These are phyloP conservation scores for Synergus gifuensis DNA, from an alignment of 2,888 invertebrate species.

Conservation along the genomic window DNA sequence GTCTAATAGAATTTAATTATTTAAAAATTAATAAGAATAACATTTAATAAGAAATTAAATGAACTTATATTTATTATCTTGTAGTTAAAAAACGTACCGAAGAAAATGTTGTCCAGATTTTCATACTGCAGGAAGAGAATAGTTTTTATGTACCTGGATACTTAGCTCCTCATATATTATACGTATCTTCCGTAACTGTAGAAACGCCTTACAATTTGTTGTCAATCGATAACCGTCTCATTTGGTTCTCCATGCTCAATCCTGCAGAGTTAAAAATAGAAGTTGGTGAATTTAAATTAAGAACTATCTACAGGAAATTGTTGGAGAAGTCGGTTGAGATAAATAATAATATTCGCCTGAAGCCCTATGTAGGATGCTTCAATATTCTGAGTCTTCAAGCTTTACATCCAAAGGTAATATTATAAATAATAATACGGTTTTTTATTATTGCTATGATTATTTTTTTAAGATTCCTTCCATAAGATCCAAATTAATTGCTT, in stretches of 20 bases:
- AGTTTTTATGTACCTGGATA: too few relatives aligned
- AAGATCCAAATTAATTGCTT: too few relatives aligned
- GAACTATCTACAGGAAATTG: not conserved
- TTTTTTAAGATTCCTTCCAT: too few relatives aligned
- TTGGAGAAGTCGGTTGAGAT: not conserved
- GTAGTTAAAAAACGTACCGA: not conserved
- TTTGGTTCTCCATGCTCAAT: constrained; percentile 20
- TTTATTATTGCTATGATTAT: too few relatives aligned
- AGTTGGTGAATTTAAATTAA: not conserved
- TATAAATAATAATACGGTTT: too few relatives aligned
- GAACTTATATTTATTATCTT: not conserved
- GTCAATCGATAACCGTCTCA: constrained; percentile 21
- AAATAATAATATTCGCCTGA: not conserved
- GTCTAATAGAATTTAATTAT: not conserved
- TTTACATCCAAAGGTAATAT: constrained; percentile 5
- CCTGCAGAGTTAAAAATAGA: not conserved
- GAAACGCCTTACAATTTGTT: not conserved
- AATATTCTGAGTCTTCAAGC: constrained; percentile 1
- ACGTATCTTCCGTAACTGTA: not conserved
- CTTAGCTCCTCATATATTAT: too few relatives aligned
- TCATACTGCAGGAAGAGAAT: not conserved
- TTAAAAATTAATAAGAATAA: not conserved
- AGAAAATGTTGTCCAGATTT: not conserved
- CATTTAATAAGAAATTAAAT: not conserved
- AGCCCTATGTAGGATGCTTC: constrained; percentile 10